Evolutionary conservation across 2,113 vertebrate species (phyloP).

Genomic region (Bufo bufo): DNA sequence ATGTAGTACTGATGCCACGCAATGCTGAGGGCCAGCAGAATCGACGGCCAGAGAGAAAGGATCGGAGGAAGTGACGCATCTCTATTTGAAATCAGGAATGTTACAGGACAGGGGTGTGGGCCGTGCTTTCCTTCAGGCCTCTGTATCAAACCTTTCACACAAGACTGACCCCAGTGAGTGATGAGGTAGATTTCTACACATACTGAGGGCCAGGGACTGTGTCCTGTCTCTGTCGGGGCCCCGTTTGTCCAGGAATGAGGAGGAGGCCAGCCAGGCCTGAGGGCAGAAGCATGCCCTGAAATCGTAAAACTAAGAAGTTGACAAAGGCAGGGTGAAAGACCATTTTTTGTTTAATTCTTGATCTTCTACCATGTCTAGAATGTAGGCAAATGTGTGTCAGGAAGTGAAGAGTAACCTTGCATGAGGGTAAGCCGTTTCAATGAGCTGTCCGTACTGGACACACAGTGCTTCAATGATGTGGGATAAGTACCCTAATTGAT

Average conservation of each 20-base stretch:
- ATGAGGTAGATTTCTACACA: conserved; percentile 68
- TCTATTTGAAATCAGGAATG: conserved; percentile 43
- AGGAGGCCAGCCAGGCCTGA: conserved; percentile 36
- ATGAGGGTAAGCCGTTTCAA: conserved; percentile 18
- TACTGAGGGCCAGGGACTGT: conserved; percentile 58
- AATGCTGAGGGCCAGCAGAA: conserved; percentile 77
- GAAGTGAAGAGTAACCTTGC: conserved; percentile 41
- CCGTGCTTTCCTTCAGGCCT: conserved; percentile 71
- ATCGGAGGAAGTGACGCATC: conserved; percentile 89
- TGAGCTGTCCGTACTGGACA: background rate
- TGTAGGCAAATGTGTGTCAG: conserved; percentile 35
- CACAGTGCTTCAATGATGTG: background rate
- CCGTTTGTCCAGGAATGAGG: conserved; percentile 53
- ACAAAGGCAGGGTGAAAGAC: conserved; percentile 50
- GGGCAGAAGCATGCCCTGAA: conserved; percentile 57
- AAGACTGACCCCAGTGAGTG: conserved; percentile 78
- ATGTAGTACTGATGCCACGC: conserved; percentile 87
- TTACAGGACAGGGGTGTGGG: conserved; percentile 58
- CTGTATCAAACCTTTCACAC: conserved; percentile 76
- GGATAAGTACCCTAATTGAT: background rate
- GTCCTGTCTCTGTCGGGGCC: conserved; percentile 47
- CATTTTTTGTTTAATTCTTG: conserved; percentile 43
- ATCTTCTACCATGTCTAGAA: conserved; percentile 39
- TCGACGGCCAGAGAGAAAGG: conserved; percentile 89
- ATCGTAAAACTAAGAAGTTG: conserved; percentile 45